Evolutionary conservation across 53 echinoderm and acorn worm genomes (phyloP).

Genomic region (Arbacia lixula): DNA sequence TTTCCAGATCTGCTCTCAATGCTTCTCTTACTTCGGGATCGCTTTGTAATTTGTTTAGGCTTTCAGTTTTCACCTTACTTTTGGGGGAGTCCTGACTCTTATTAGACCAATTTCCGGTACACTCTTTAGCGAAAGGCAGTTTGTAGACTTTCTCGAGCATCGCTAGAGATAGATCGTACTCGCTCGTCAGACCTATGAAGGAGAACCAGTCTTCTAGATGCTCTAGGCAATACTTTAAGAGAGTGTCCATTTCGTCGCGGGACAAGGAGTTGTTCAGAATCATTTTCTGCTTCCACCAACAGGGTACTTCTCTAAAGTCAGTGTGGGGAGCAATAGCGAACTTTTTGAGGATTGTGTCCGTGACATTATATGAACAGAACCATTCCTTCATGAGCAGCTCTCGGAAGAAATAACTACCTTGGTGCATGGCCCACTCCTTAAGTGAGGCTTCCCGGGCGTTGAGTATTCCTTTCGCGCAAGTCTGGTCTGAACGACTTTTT

Average conservation of each 20-base stretch:
- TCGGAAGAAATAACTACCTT: conserved; percentile 88
- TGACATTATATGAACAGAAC: conserved; percentile 57
- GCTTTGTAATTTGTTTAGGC: conserved; percentile 50
- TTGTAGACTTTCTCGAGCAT: conserved; percentile 77
- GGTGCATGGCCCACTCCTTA: conserved; percentile 84
- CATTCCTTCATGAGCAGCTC: conserved; percentile 76
- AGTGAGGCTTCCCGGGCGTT: conserved; percentile 70
- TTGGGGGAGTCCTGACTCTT: conserved; percentile 37
- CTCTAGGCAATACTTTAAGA: conserved; percentile 65
- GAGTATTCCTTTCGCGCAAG: conserved; percentile 70
- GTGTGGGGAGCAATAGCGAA: neutral
- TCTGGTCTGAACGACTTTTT: conserved; percentile 73
- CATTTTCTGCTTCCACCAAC: conserved; percentile 81
- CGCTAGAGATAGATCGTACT: conserved; percentile 79
- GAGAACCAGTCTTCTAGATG: conserved; percentile 90
- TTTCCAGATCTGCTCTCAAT: conserved; percentile 63
- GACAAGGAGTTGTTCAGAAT: conserved; percentile 60
- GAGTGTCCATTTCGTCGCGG: conserved; percentile 43
- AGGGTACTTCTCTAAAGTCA: conserved; percentile 35
- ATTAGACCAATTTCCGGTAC: conserved; percentile 59
- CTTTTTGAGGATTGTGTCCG: conserved; percentile 6
- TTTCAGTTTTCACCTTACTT: conserved; percentile 27
- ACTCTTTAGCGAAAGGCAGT: conserved; percentile 69
- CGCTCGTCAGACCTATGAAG: conserved; percentile 79
- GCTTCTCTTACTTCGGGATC: conserved; percentile 68